A percentile compares a stretch with the other conserved stretches of the same genome.
phyloP scores from a whole-genome alignment of 2,888 invertebrate genomes.

The Leptarthrus brevirostris region DNA sequence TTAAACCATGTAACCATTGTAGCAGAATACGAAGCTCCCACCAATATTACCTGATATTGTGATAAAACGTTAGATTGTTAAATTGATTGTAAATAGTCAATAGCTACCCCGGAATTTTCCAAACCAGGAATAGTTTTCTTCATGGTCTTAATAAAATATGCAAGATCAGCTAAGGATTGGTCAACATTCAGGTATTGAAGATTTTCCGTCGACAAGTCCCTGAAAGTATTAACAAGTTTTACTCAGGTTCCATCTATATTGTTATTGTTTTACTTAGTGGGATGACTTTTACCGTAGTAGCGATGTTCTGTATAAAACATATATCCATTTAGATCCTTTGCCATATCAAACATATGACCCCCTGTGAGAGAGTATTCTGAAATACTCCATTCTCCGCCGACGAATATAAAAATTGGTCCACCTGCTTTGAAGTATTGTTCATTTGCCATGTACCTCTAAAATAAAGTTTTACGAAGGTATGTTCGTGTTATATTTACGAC shows the following conservation, averaged over 20 bases:
- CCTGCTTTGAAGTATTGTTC: conserved; percentile 66
- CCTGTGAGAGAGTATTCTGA: conserved; percentile 69
- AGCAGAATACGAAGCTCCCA: conserved; percentile 77
- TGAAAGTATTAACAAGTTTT: conserved; percentile 60
- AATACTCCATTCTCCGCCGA: conserved; percentile 80
- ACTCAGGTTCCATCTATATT: too few relatives aligned
- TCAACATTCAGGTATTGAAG: conserved; percentile 73
- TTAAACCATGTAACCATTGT: conserved; percentile 78
- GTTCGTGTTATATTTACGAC: too few relatives aligned
- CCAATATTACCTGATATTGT: conserved; percentile 68
- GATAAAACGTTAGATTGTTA: too few relatives aligned
- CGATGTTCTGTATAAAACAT: conserved; percentile 84
- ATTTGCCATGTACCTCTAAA: conserved; percentile 69
- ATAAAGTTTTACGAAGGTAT: too few relatives aligned
- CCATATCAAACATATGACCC: conserved; percentile 75
- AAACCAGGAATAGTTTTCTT: conserved; percentile 63
- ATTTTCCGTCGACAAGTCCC: conserved; percentile 70
- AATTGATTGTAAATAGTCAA: too few relatives aligned
- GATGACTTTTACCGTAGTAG: conserved; percentile 81
- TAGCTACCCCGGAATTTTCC: conserved; percentile 63
- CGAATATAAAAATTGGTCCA: conserved; percentile 73
- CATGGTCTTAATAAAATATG: conserved; percentile 71
- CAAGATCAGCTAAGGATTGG: conserved; percentile 76
- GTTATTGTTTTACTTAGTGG: conserved; percentile 71
- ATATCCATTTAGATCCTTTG: conserved; percentile 71